These are phyloP conservation scores for Dasysyrphus tricinctus DNA, from an alignment of 2,888 invertebrate genomes.

Conservation along the genomic window DNA sequence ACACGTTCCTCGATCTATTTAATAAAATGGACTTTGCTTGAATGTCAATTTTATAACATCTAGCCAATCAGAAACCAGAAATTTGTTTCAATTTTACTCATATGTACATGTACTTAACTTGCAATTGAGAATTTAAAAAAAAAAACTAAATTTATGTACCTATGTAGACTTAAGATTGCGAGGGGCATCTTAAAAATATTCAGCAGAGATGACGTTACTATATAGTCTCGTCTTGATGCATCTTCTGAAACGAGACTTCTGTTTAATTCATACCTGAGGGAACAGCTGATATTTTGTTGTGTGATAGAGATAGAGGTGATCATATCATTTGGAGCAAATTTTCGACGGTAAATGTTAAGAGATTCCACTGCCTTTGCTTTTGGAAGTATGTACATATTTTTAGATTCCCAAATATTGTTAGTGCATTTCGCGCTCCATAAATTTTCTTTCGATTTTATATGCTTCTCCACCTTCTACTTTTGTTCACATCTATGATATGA, in stretches of 20 bases:
- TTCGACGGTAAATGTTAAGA: not conserved
- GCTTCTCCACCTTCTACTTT: constrained; percentile 6
- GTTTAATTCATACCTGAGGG: constrained; percentile 40
- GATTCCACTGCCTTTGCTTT: constrained; percentile 40
- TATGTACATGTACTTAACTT: too few relatives aligned
- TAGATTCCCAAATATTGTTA: constrained; percentile 35
- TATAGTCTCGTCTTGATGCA: too few relatives aligned
- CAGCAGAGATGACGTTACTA: too few relatives aligned
- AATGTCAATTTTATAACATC: too few relatives aligned
- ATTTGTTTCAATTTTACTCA: too few relatives aligned
- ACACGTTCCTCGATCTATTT: too few relatives aligned
- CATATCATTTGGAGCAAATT: constrained; percentile 55
- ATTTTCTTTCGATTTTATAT: constrained; percentile 20
- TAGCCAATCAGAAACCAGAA: too few relatives aligned
- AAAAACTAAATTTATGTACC: too few relatives aligned
- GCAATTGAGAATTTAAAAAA: too few relatives aligned
- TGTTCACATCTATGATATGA: not conserved
- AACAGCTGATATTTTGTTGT: constrained; percentile 25
- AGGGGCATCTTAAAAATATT: too few relatives aligned
- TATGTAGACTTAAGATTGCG: too few relatives aligned
- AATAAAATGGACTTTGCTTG: too few relatives aligned
- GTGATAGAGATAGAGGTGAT: constrained; percentile 34
- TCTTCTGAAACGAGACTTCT: constrained; percentile 36
- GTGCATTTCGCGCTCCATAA: constrained; percentile 24
- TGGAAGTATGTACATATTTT: not conserved